Percentiles rank a stretch among this genome's conserved stretches.
These are phyloP conservation scores for Apostichopus parvimensis DNA, from an alignment of 35 echinoderm and acorn worm genomes.

Conservation along the genomic window DNA sequence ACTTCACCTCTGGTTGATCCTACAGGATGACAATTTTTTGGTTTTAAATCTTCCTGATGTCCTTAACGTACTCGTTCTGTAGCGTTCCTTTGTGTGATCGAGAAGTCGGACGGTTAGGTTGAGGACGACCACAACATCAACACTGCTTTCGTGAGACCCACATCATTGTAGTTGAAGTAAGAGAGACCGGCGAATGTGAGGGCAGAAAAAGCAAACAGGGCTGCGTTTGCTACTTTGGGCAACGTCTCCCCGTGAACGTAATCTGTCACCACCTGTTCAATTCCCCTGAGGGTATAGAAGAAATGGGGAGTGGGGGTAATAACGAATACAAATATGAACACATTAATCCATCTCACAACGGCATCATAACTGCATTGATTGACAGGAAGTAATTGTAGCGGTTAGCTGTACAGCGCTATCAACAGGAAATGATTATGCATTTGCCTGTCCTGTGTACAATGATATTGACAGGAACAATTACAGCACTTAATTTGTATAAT, in stretches of 20 bases:
- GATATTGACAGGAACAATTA: too few species aligned
- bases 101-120: neutral
- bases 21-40: too few species aligned
- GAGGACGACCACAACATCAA: constrained; percentile 84
- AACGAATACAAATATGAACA: neutral
- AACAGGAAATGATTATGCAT: too few species aligned
- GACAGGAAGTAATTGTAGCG: too few species aligned
- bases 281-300: constrained; percentile 55
- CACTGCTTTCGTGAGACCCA: constrained; percentile 86
- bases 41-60: too few species aligned
- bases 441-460: too few species aligned
- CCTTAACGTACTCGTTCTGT: too few species aligned
- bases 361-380: too few species aligned
- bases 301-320: neutral
- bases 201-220: constrained; percentile 72
- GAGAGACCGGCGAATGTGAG: constrained; percentile 89
- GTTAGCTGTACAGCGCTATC: too few species aligned
- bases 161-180: constrained; percentile 99
- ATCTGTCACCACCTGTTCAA: constrained; percentile 86
- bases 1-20: too few species aligned
- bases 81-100: neutral
- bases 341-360: too few species aligned
- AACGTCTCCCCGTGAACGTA: constrained; percentile 86
- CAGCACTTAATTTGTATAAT: too few species aligned
- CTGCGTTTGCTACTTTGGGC: constrained; percentile 74